Conservation (phyloP, 1,140 invertebrate genomes). For the Wasmannia auropunctata region DNA sequence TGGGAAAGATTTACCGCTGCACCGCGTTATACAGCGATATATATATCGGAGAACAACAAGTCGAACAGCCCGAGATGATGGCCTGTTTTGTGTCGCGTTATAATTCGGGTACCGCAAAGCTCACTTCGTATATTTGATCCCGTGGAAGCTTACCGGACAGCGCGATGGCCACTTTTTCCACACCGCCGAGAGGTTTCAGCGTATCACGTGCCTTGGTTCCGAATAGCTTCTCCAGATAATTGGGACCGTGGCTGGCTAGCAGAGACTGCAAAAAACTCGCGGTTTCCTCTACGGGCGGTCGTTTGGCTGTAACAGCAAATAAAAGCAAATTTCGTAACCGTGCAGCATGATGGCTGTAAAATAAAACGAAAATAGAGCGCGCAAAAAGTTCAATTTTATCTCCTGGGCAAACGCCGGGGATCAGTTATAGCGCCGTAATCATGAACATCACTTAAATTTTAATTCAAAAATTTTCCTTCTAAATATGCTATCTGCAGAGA, state of each 20-base stretch:
- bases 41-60: slow-evolving; percentile 2
- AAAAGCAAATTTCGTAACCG: not conserved
- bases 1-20: not conserved
- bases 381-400: too few species aligned
- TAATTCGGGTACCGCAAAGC: not conserved
- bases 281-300: slow-evolving; percentile 98
- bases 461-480: not conserved
- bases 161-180: slow-evolving; percentile 97
- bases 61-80: not conserved
- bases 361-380: slow-evolving; percentile 21
- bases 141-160: slow-evolving; percentile 91
- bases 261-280: slow-evolving; percentile 97
- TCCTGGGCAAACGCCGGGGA: not conserved
- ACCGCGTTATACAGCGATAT: not conserved
- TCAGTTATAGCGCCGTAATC: not conserved
- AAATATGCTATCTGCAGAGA: not conserved
- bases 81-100: not conserved
- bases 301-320: slow-evolving; percentile 91
- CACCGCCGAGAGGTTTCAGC: slow-evolving; percentile 94
- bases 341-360: slow-evolving; percentile 27
- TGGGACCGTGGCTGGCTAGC: slow-evolving; percentile 96
- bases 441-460: not conserved
- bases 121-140: not conserved
- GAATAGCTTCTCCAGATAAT: slow-evolving; percentile 98
- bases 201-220: slow-evolving; percentile 97